Evolutionary conservation across 2,113 vertebrate species (phyloP).

Genomic region (Callipepla californica): DNA sequence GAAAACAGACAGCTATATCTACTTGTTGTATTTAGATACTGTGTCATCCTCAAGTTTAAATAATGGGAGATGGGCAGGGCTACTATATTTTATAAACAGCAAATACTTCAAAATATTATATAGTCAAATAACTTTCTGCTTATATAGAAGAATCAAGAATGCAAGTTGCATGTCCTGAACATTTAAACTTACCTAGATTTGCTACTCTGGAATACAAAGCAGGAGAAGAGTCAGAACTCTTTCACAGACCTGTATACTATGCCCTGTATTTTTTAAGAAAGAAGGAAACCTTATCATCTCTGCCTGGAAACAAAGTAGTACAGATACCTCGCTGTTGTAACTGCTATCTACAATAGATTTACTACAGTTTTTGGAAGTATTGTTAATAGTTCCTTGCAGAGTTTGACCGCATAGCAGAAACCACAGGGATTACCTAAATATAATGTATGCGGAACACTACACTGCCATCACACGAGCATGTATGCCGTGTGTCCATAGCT

Average conservation of each 20-base stretch:
- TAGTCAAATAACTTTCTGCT: neutral
- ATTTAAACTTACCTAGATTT: neutral
- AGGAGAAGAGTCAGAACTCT: neutral
- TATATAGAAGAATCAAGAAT: neutral
- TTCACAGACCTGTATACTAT: neutral
- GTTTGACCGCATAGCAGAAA: slow-evolving; percentile 13
- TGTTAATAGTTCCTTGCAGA: slow-evolving; percentile 11
- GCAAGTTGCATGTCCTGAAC: neutral
- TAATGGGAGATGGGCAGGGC: neutral
- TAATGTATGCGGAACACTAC: neutral
- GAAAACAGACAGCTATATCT: neutral
- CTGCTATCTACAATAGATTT: neutral
- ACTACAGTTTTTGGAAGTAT: neutral
- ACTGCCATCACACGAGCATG: neutral
- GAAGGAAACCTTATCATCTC: neutral
- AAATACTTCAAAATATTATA: neutral
- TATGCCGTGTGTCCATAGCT: neutral
- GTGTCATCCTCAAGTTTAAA: neutral
- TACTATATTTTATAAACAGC: neutral
- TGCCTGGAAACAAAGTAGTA: neutral
- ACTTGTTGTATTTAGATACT: neutral
- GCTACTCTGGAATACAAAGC: neutral
- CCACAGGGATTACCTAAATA: neutral
- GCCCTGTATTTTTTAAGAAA: neutral
- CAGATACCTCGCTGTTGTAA: neutral